Conservation (phyloP, 2,797 vertebrate genomes). For the Eulemur mongoz region DNA sequence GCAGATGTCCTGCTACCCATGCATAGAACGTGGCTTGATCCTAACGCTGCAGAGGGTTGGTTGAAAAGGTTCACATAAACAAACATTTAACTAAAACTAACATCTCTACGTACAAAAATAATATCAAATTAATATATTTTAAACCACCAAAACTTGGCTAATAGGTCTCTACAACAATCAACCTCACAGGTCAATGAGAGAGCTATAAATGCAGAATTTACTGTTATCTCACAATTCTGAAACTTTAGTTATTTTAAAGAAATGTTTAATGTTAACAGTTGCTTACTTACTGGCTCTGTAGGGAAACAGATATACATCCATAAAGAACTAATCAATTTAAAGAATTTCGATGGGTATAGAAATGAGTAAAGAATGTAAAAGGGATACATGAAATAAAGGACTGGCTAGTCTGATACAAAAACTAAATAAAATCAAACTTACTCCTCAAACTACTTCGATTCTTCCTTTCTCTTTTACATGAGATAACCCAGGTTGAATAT, state of each 20-base stretch:
- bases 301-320: neutral
- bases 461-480: neutral
- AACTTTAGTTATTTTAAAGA: slow-evolving; percentile 8
- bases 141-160: neutral
- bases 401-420: neutral
- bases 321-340: neutral
- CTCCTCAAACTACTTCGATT: neutral
- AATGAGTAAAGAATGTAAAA: neutral
- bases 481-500: neutral
- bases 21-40: neutral
- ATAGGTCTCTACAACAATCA: neutral
- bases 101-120: neutral
- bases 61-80: neutral
- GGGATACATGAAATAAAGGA: neutral
- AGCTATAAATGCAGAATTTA: neutral
- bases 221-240: neutral
- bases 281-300: neutral
- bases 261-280: neutral
- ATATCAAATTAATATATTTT: neutral
- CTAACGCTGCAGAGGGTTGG: neutral
- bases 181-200: neutral
- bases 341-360: neutral
- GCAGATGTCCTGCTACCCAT: neutral
- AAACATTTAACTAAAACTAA: neutral
- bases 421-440: neutral